These are phyloP conservation scores for Popillia japonica DNA, from an alignment of 1,140 invertebrate genomes.

Conservation along the genomic window DNA sequence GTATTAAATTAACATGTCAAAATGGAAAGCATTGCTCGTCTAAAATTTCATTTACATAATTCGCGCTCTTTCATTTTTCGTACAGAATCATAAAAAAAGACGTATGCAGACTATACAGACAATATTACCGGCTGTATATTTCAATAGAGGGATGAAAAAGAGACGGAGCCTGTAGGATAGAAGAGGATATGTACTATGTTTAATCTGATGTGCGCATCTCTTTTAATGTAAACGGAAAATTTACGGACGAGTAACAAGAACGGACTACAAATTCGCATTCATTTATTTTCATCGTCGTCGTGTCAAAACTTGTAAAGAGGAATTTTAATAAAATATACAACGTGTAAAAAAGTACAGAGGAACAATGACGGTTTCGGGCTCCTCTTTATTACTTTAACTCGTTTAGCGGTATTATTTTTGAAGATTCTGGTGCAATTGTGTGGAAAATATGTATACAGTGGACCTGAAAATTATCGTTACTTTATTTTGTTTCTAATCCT, in stretches of 20 bases:
- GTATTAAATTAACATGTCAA: conserved; percentile 12
- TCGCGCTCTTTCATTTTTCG: not conserved
- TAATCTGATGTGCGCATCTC: not conserved
- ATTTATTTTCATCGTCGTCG: not conserved
- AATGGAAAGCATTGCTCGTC: not conserved
- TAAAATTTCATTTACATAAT: conserved; percentile 12
- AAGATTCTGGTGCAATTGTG: too few species aligned
- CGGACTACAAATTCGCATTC: not conserved
- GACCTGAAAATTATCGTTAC: too few species aligned
- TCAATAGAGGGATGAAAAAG: not conserved
- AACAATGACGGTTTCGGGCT: too few species aligned
- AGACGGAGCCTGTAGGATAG: not conserved
- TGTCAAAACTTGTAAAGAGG: not conserved
- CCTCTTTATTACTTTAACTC: too few species aligned
- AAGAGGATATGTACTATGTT: not conserved
- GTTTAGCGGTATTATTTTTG: too few species aligned
- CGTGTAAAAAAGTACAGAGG: not conserved
- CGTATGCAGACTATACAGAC: not conserved
- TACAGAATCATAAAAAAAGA: not conserved
- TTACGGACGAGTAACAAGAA: not conserved
- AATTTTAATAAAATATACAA: not conserved
- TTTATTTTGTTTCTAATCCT: too few species aligned
- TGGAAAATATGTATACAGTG: too few species aligned
- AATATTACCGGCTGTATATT: not conserved
- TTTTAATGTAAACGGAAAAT: not conserved